phyloP scores from a whole-genome alignment of 2,888 invertebrate genomes.

The Lasioglossum oenotherae region DNA sequence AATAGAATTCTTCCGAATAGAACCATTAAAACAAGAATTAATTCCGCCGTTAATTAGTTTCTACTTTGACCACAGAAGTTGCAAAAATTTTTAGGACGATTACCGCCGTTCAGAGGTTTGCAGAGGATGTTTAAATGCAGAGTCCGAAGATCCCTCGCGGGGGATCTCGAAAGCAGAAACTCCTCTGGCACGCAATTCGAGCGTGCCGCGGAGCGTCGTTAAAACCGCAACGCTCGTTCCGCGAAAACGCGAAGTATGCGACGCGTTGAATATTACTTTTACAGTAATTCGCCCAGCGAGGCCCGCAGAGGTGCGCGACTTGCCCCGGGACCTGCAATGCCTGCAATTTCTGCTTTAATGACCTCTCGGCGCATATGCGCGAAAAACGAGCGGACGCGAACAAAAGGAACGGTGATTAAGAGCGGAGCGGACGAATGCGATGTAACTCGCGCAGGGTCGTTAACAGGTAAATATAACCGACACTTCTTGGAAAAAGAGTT shows the following conservation, averaged over 20 bases:
- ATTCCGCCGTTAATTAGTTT: no score
- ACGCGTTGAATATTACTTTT: conserved; percentile 13
- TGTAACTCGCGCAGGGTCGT: background rate
- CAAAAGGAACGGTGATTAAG: conserved; percentile 7
- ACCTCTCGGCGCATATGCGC: background rate
- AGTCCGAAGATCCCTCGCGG: background rate
- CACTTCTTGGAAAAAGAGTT: background rate
- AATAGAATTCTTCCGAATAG: no score
- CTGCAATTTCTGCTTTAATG: conserved; percentile 15
- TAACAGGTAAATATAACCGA: conserved; percentile 9
- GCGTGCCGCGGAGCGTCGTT: background rate
- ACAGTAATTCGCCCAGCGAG: conserved; percentile 5
- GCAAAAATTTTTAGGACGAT: background rate
- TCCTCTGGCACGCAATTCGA: background rate
- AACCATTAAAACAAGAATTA: no score
- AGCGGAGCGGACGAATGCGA: background rate
- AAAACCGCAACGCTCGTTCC: background rate
- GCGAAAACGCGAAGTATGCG: background rate
- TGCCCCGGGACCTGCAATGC: background rate
- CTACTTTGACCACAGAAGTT: background rate
- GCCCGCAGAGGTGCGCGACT: no score
- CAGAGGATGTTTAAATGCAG: background rate
- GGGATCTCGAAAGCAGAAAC: background rate
- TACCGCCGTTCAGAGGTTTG: background rate
- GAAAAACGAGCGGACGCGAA: background rate